A percentile compares a stretch with the other conserved stretches of the same genome.
Conservation (phyloP, 2,797 vertebrate species). For the Cirrhinus molitorella region DNA sequence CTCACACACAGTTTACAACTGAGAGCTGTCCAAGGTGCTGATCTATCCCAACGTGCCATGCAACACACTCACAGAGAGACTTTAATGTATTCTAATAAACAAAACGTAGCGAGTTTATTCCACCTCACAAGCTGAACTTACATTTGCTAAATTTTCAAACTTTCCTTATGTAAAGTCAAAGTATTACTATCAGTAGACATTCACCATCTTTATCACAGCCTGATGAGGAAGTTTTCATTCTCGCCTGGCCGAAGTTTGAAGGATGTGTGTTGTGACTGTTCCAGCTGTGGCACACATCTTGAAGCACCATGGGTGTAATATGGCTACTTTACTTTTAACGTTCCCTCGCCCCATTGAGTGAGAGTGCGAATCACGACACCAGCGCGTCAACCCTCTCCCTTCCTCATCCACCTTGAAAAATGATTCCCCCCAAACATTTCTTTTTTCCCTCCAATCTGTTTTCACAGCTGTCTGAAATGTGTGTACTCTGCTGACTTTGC, state of each 20-base stretch:
- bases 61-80: slow-evolving; percentile 22
- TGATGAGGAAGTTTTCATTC: slow-evolving; percentile 22
- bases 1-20: slow-evolving; percentile 7
- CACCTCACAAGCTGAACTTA: background rate
- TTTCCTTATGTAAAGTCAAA: background rate
- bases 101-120: background rate
- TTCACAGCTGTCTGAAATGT: slow-evolving; percentile 66
- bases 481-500: slow-evolving; percentile 59
- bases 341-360: slow-evolving; percentile 58
- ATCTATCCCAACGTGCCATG: slow-evolving; percentile 47
- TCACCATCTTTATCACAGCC: background rate
- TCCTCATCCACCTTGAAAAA: slow-evolving; percentile 46
- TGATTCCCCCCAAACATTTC: slow-evolving; percentile 30
- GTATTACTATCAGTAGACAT: background rate
- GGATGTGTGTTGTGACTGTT: slow-evolving; percentile 51
- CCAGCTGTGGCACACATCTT: slow-evolving; percentile 50
- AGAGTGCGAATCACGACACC: slow-evolving; percentile 61
- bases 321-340: slow-evolving; percentile 63
- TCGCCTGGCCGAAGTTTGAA: slow-evolving; percentile 28
- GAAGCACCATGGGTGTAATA: slow-evolving; percentile 55
- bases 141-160: background rate
- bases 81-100: background rate
- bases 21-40: slow-evolving; percentile 70
- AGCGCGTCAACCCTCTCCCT: slow-evolving; percentile 19
- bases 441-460: slow-evolving; percentile 56